Conservation (phyloP, 1,140 invertebrate genomes). For the Plutomurus gul region DNA sequence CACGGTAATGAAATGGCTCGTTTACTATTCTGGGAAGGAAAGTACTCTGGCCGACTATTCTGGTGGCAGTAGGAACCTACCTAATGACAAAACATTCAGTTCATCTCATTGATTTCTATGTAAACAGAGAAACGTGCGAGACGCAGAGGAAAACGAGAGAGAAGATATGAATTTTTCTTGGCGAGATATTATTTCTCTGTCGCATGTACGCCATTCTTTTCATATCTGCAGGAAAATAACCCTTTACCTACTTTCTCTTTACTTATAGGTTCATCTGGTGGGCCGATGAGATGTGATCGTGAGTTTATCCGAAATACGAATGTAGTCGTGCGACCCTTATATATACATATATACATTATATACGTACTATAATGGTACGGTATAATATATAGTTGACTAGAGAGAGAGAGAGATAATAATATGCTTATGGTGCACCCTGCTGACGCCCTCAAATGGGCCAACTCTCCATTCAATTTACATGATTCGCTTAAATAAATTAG, state of each 20-base stretch:
- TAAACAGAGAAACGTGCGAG: not conserved
- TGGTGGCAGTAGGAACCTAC: not conserved
- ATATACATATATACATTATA: not conserved
- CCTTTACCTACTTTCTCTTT: constrained; percentile 6
- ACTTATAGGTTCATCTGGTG: not conserved
- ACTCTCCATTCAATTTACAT: constrained; percentile 20
- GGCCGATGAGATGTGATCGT: not conserved
- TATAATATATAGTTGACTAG: too few relatives aligned
- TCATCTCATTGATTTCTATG: constrained; percentile 23
- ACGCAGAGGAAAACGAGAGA: not conserved
- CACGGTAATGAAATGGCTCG: too few relatives aligned
- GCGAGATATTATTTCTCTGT: constrained; percentile 18
- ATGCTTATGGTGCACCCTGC: constrained; percentile 10
- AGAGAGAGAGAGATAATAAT: not conserved
- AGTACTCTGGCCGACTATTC: too few relatives aligned
- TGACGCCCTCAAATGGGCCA: constrained; percentile 21
- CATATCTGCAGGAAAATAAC: not conserved
- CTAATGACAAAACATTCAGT: not conserved
- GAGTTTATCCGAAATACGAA: not conserved
- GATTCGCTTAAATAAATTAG: constrained; percentile 30
- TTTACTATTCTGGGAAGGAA: too few relatives aligned
- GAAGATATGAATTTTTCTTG: constrained; percentile 22
- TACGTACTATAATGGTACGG: too few relatives aligned
- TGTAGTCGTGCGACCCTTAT: not conserved
- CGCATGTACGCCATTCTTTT: constrained; percentile 2